These are phyloP conservation scores for Orthonyx spaldingii DNA, from an alignment of 2,113 vertebrate species.

Conservation along the genomic window DNA sequence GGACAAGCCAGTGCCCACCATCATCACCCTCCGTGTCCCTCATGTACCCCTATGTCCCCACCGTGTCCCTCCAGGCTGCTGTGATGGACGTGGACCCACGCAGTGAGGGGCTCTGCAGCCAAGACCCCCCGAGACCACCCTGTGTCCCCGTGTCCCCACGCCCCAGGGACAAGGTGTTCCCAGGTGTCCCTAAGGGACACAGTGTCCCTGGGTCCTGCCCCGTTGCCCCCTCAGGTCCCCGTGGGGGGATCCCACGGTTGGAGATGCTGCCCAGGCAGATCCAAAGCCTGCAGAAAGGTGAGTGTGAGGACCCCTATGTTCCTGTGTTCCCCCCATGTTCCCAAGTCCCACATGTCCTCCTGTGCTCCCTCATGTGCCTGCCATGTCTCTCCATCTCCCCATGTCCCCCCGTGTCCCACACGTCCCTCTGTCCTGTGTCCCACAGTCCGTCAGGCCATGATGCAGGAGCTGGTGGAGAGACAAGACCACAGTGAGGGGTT, in stretches of 20 bases:
- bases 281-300: not conserved
- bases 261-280: not conserved
- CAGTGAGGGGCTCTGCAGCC: rapidly evolving
- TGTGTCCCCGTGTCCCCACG: not conserved
- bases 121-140: not conserved
- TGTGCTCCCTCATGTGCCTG: not conserved
- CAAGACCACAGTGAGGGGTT: rapidly evolving
- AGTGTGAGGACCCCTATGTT: not conserved
- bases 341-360: not conserved
- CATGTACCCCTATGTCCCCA: not conserved
- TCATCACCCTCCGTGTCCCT: too few species aligned
- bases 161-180: not conserved
- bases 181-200: not conserved
- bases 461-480: not conserved
- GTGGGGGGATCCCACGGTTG: rapidly evolving
- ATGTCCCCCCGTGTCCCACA: not conserved
- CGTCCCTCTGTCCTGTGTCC: not conserved
- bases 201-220: not conserved
- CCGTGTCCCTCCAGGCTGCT: not conserved
- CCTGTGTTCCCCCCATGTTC: rapidly evolving
- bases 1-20: not conserved
- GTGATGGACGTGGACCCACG: not conserved
- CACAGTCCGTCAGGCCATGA: not conserved
- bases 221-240: rapidly evolving
- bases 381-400: not conserved